These are phyloP conservation scores for Ondatra zibethicus DNA, from an alignment of 2,113 vertebrate genomes.

Conservation along the genomic window DNA sequence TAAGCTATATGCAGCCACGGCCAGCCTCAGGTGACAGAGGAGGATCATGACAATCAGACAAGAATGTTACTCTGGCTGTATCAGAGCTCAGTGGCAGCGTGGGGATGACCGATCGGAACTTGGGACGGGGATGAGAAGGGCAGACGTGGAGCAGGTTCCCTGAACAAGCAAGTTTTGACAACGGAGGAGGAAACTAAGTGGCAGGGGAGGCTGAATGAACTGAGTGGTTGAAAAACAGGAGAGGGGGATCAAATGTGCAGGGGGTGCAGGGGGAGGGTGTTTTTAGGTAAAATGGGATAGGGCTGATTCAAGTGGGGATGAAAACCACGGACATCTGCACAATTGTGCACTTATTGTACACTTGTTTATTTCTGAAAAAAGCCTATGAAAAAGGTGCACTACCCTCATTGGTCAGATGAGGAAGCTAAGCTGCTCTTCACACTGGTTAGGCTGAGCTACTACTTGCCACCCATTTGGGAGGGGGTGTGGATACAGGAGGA, in stretches of 20 bases:
- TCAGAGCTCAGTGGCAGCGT: background rate
- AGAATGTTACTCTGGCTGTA: background rate
- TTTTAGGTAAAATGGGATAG: background rate
- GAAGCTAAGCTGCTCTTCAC: background rate
- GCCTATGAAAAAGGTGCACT: background rate
- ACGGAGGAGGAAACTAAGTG: background rate
- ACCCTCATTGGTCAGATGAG: background rate
- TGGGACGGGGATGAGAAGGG: background rate
- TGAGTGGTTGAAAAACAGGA: background rate
- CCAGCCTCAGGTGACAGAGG: background rate
- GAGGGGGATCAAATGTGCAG: background rate
- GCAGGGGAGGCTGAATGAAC: background rate
- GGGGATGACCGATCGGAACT: background rate
- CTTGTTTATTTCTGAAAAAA: background rate
- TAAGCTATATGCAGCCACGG: background rate
- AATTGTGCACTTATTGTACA: background rate
- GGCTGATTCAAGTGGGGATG: background rate
- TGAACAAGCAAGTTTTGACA: background rate
- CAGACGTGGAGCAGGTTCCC: background rate
- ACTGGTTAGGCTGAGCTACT: background rate
- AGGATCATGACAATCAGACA: background rate
- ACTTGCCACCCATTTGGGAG: background rate
- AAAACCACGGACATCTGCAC: background rate
- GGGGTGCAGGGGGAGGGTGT: background rate
- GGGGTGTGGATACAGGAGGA: background rate